Base-by-base conservation (phyloP, 1,140 invertebrate genomes). In the Oreohelix idahoensis region DNA sequence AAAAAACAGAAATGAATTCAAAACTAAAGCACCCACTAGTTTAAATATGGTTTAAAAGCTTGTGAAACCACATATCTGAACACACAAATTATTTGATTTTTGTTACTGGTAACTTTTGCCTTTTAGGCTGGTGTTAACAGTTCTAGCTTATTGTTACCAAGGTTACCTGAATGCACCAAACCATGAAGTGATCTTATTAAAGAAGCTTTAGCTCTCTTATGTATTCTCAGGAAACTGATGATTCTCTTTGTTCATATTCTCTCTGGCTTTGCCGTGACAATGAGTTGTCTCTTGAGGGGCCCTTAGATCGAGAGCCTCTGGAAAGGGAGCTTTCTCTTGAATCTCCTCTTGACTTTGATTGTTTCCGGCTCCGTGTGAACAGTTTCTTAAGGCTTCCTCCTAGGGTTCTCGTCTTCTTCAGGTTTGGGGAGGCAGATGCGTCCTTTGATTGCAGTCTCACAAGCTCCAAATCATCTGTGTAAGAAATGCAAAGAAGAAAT, bases 371-470 rank as follows among this genome's bases (percentile, higher is more conserved):
- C 70, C 89, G 73, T 36, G 85, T 83, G 74, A 90, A 90, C 74
- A 90, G 78, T 81, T 90, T 90, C 86, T 88, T 90, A 10, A 90
- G 84, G 76, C 89, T 90, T 70, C 89, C 89, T 20, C 89, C 89
- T 20, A 90, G 81, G 5, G 89, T 89, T 39, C 88, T 83, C n/a
- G 89, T 88, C 79, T 90, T 90, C 84, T 90, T 90, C 71, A 90
- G 79, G 83, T 86, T 89, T 5, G 88, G 88, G 20, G 88, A 87
- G 23, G 77, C 66, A 20, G 78, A 38, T 49, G 85, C 69, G 17
- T 85, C 84, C 42, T 81, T 63, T 51, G 36, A 20, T 51, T 86
- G 84, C 11, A 79, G 83, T 69, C 87, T 84, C 20, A 89, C 85
- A 35, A 89, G 84, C 29, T 89, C 88, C 69, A 89, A 83, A 75